Conservation (phyloP, 2,797 vertebrate genomes). For the Neostethus bicornis region DNA sequence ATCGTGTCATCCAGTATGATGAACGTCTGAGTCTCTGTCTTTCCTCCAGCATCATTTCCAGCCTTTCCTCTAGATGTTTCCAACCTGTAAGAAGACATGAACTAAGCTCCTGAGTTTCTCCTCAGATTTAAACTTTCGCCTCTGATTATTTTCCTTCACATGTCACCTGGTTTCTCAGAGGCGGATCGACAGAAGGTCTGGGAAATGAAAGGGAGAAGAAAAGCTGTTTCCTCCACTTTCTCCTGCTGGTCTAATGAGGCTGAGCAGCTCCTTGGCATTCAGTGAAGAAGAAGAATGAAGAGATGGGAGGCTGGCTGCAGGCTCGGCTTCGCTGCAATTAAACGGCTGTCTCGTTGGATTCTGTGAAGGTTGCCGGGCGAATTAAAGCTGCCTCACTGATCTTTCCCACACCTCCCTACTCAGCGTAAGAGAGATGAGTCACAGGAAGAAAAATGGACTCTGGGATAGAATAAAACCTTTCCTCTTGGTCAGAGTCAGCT, state of each 20-base stretch:
- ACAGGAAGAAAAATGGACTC: background rate
- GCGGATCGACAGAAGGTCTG: constrained; percentile 16
- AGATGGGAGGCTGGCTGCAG: constrained; percentile 40
- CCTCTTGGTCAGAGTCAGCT: too few species aligned
- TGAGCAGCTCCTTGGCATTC: constrained; percentile 64
- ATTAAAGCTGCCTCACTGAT: constrained; percentile 64
- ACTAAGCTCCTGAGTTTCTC: constrained; percentile 35
- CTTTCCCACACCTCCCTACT: constrained; percentile 49
- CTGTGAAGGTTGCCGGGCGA: constrained; percentile 68
- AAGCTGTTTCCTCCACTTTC: constrained; percentile 6
- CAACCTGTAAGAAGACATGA: constrained; percentile 34
- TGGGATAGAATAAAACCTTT: too few species aligned
- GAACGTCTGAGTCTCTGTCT: background rate
- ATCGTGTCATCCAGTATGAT: too few species aligned
- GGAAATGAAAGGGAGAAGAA: constrained; percentile 13
- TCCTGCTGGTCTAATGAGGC: constrained; percentile 60
- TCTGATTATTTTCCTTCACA: constrained; percentile 32
- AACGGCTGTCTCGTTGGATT: constrained; percentile 73
- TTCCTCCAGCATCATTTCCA: constrained; percentile 11
- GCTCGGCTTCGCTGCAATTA: constrained; percentile 74
- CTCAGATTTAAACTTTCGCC: constrained; percentile 29
- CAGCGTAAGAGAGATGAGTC: constrained; percentile 46
- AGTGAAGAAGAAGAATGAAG: constrained; percentile 38
- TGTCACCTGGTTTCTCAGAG: constrained; percentile 16
- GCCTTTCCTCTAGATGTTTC: constrained; percentile 42